Evolutionary conservation across 2,888 invertebrate genomes (phyloP).

Genomic region (Cheilosia soror): DNA sequence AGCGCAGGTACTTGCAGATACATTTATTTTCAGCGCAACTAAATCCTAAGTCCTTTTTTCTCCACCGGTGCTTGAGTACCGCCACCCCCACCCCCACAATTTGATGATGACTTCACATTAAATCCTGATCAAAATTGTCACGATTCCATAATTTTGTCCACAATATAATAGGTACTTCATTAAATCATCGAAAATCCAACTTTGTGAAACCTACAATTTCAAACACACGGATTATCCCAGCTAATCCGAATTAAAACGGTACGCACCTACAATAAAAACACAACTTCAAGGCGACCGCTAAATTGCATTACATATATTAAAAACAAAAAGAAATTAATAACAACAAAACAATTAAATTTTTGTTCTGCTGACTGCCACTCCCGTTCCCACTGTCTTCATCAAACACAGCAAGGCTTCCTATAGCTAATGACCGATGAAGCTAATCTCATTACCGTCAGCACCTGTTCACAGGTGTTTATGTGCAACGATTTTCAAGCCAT

Average conservation of each 20-base stretch:
- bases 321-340: slow-evolving; percentile 57
- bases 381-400: slow-evolving; percentile 26
- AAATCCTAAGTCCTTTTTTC: no score
- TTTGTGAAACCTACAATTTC: neutral
- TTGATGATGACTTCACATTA: no score
- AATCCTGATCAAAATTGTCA: no score
- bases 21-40: no score
- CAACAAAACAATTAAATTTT: slow-evolving; percentile 71
- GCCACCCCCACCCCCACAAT: no score
- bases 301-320: slow-evolving; percentile 24
- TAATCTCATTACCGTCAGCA: slow-evolving; percentile 74
- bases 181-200: neutral
- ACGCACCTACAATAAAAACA: slow-evolving; percentile 21
- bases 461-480: slow-evolving; percentile 74
- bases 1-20: no score
- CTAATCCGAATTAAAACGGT: slow-evolving; percentile 8
- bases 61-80: no score
- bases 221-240: neutral
- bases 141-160: no score
- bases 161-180: no score
- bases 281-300: slow-evolving; percentile 36
- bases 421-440: slow-evolving; percentile 67
- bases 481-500: slow-evolving; percentile 69
- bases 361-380: slow-evolving; percentile 42
- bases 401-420: slow-evolving; percentile 6